phyloP scores from a whole-genome alignment of 1,140 invertebrate genomes.

The Euwallacea similis region DNA sequence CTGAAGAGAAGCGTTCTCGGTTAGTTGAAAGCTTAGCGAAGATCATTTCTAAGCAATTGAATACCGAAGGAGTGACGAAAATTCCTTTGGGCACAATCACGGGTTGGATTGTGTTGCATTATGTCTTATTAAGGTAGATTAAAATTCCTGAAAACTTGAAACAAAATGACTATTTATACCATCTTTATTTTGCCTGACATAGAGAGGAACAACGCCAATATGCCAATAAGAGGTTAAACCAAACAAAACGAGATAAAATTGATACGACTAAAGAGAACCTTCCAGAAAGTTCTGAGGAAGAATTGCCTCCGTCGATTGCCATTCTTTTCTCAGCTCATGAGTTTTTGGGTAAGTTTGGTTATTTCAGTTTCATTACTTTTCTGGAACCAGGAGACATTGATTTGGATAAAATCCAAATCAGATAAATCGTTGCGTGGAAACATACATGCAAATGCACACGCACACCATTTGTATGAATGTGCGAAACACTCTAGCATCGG shows the following conservation, averaged over 20 bases:
- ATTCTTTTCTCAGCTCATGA: constrained; percentile 84
- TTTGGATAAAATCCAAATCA: too few relatives aligned
- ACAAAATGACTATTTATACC: constrained; percentile 9
- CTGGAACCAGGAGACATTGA: background rate
- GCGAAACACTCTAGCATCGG: too few relatives aligned
- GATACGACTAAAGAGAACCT: constrained; percentile 23
- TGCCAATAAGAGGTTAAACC: constrained; percentile 53
- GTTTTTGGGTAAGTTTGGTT: constrained; percentile 66
- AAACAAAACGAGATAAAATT: constrained; percentile 41
- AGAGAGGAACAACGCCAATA: constrained; percentile 58
- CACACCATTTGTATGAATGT: too few relatives aligned
- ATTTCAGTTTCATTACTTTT: constrained; percentile 20
- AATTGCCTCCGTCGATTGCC: constrained; percentile 73
- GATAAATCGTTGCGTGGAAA: too few relatives aligned
- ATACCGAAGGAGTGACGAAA: constrained; percentile 63
- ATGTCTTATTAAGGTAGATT: constrained; percentile 68
- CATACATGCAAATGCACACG: too few relatives aligned
- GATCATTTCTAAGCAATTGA: constrained; percentile 73
- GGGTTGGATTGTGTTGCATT: constrained; percentile 85
- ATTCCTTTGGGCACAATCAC: constrained; percentile 71
- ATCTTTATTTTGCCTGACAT: too few relatives aligned
- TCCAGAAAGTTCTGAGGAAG: constrained; percentile 50
- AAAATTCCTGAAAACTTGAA: background rate
- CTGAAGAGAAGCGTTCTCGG: constrained; percentile 60
- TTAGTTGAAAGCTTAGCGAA: constrained; percentile 76